Percentiles rank a stretch among this genome's conserved stretches.
Evolutionary conservation across 2,797 vertebrate species (phyloP).

Genomic region (Sciurus carolinensis): DNA sequence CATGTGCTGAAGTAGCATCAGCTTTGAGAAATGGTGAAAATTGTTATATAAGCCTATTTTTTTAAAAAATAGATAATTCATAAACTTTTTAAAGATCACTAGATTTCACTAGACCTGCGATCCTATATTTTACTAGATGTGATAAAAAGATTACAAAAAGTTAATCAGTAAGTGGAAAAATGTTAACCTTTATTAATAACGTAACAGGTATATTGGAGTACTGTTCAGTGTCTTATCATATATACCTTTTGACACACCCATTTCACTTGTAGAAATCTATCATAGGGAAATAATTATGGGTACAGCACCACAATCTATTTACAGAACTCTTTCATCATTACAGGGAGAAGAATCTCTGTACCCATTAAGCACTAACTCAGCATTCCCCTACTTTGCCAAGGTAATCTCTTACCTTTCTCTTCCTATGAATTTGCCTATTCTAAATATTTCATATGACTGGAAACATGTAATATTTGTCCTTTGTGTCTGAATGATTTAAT

Average conservation of each 20-base stretch:
- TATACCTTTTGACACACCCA: not conserved
- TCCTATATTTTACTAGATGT: not conserved
- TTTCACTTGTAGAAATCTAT: not conserved
- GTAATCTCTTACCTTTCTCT: not conserved
- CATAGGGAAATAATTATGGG: constrained; percentile 13
- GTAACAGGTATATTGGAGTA: not conserved
- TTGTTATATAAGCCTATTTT: not conserved
- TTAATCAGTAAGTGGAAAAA: not conserved
- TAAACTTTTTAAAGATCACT: not conserved
- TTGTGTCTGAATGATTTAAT: not conserved
- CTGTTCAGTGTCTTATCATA: not conserved
- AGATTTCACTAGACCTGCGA: not conserved
- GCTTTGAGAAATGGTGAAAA: not conserved
- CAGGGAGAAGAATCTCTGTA: not conserved
- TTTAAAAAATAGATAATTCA: constrained; percentile 16
- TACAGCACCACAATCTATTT: not conserved
- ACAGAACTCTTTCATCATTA: constrained; percentile 23
- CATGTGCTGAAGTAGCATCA: not conserved
- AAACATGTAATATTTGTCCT: not conserved
- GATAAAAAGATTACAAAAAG: not conserved
- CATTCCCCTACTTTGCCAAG: not conserved
- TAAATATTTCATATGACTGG: not conserved
- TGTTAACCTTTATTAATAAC: constrained; percentile 26
- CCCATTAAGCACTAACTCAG: not conserved
- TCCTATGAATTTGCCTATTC: not conserved